Conservation (phyloP, 2,113 vertebrate species). For the Micromys minutus region DNA sequence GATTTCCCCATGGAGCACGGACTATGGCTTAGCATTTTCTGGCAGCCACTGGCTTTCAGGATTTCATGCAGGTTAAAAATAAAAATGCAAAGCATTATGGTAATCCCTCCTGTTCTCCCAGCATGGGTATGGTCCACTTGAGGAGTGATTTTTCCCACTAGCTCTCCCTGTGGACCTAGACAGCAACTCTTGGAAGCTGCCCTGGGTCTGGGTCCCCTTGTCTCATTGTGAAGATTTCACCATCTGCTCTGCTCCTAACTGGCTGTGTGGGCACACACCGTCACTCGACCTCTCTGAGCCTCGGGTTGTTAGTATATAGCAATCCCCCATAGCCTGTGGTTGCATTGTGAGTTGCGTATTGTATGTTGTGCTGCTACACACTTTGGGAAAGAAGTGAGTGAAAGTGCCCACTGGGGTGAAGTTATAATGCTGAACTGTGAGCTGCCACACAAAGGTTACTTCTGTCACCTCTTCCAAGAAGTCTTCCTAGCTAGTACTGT, state of each 20-base stretch:
- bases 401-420: accelerated
- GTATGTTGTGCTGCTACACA: not conserved
- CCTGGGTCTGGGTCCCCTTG: not conserved
- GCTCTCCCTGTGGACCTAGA: not conserved
- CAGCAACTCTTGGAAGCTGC: not conserved
- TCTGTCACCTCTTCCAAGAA: not conserved
- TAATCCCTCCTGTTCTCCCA: conserved; percentile 22
- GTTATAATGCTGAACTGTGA: not conserved
- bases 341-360: not conserved
- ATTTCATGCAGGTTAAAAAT: conserved; percentile 76
- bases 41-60: conserved; percentile 55
- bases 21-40: conserved; percentile 66
- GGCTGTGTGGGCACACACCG: not conserved
- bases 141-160: not conserved
- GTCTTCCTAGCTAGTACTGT: not conserved
- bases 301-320: not conserved
- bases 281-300: not conserved
- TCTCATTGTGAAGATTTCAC: not conserved
- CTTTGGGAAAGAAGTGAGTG: not conserved
- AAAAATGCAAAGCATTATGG: conserved; percentile 58
- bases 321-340: accelerated
- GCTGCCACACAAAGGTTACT: too few species aligned
- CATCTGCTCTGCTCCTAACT: not conserved
- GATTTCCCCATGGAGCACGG: conserved; percentile 8
- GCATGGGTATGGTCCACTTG: not conserved